Percentiles rank a stretch among this genome's conserved stretches.
phyloP scores from a whole-genome alignment of 2,113 vertebrate species.

The Cyrtonyx montezumae region DNA sequence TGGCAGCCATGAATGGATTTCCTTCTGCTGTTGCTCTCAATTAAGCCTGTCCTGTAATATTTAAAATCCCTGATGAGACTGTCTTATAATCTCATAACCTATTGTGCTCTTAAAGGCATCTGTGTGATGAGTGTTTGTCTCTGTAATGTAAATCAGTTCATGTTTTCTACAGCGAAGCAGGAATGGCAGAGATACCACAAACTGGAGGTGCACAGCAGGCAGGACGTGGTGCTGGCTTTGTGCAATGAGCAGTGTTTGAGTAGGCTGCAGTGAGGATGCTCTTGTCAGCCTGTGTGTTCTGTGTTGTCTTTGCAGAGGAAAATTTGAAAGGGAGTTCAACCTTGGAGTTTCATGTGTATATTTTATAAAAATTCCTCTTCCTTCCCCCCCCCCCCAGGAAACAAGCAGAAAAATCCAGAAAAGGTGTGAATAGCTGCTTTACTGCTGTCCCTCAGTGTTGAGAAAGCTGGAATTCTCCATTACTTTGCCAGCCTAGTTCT shows the following conservation, averaged over 20 bases:
- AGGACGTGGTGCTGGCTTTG: accelerated
- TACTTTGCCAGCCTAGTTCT: background rate
- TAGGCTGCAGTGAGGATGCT: background rate
- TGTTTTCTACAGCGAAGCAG: background rate
- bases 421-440: background rate
- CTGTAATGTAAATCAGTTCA: background rate
- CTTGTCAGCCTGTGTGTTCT: background rate
- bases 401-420: background rate
- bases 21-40: background rate
- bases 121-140: background rate
- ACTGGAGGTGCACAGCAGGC: background rate
- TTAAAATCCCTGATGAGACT: background rate
- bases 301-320: background rate
- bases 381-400: background rate
- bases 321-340: too few species aligned
- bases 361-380: background rate
- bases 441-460: background rate
- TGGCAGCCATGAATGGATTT: background rate
- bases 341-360: background rate
- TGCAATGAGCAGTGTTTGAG: background rate
- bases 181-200: background rate
- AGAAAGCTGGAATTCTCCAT: background rate
- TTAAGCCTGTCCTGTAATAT: background rate
- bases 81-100: background rate
- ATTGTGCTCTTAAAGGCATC: background rate